Conservation (phyloP, 2,113 vertebrate genomes). For the Cynoglossus semilaevis region DNA sequence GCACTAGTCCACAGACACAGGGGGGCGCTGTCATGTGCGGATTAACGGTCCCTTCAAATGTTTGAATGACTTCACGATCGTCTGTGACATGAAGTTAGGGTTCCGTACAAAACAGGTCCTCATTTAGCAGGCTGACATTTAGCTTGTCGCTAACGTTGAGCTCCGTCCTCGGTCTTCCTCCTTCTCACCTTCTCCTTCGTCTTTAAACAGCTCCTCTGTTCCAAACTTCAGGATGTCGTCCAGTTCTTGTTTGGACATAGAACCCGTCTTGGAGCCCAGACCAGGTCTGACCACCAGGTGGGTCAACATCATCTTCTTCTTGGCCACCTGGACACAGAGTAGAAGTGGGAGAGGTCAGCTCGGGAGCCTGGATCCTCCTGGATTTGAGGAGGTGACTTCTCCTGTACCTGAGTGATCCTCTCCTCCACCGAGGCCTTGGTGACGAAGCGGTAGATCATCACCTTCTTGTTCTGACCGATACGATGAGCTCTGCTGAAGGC, state of each 20-base stretch:
- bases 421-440: conserved; percentile 97
- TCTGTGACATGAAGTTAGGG: too few species aligned
- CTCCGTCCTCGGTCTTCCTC: too few species aligned
- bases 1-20: too few species aligned
- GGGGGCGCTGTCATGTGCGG: too few species aligned
- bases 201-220: conserved; percentile 94
- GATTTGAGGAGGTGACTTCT: too few species aligned
- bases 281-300: conserved; percentile 95
- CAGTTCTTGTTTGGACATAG: conserved; percentile 97
- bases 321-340: conserved; percentile 79
- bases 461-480: conserved; percentile 96
- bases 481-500: conserved; percentile 98
- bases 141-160: too few species aligned
- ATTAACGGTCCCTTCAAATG: too few species aligned
- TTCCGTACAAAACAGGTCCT: too few species aligned
- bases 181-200: conserved; percentile 74
- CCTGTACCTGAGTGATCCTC: conserved; percentile 87
- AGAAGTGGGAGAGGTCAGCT: not conserved
- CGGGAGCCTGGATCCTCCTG: not conserved
- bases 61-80: too few species aligned
- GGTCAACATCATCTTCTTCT: conserved; percentile 99
- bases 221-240: conserved; percentile 98
- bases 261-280: conserved; percentile 94
- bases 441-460: conserved; percentile 98
- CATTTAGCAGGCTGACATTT: too few species aligned